Evolutionary conservation across 2,888 invertebrate species (phyloP), one percentile per base, ranked within the genome.

Genomic region (Alloplasta piceator): DNA sequence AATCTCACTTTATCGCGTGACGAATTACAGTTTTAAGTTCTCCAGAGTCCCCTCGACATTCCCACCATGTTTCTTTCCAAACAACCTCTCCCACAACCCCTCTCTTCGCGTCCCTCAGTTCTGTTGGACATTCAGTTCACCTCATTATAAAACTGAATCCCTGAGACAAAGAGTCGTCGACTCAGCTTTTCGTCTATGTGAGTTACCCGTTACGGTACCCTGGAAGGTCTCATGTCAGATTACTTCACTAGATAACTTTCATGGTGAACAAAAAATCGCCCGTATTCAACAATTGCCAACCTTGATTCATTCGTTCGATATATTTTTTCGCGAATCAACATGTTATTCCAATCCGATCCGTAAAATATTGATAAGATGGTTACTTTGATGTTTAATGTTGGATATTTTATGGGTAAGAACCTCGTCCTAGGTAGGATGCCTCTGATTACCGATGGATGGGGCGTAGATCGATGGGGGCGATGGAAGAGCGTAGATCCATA

Each of bases 1-100:
- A 55, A 80, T 48, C 61, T 72, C 46, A 48, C 43, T 52, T 41
- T 14, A 41, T 80, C 72, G 80, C 80, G 80, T 80, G 80, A 80
- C 64, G 66, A 46, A 39, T 48, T 26, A 48, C 55, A 43, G 50
- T 66, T 60, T 61, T 10, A 7, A 46, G 46, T 74, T 68, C 52
- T 60, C 56, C 50, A 12, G 14, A 14, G 14, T 41, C 9, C n/a
- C 9, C 61, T 48, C 75, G 43, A 39, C 46, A 67, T 61, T 39
- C 60, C 60, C 36, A 9, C 3, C 56, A 63, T 26, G 26, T 26
- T 26, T 3, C 26, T 26, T 26, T 26, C 26, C 26, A 3, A 26
- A 26, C 26, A 26, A 26, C 3, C 26, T 26, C 26, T 26, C 26
- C 26, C 26, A 26, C 26, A 26, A 26, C 26, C 26, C 26, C 26